phyloP scores from a whole-genome alignment of 2,113 vertebrate species.

The Motacilla tschutschensis region DNA sequence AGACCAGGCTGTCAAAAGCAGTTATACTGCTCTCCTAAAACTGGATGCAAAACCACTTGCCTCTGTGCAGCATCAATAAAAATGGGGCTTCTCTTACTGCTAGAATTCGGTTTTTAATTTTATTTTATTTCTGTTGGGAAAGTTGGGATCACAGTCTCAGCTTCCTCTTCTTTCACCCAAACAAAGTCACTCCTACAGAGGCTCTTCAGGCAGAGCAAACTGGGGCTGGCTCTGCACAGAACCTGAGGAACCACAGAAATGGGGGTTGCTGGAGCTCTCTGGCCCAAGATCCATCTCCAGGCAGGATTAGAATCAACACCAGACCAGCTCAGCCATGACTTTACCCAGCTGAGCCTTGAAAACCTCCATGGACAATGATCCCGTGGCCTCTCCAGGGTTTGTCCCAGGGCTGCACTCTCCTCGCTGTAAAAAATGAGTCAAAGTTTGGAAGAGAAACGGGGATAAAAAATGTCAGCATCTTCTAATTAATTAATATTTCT shows the following conservation, averaged over 20 bases:
- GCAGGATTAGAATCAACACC: accelerated
- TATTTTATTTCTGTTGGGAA: not conserved
- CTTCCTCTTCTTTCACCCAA: not conserved
- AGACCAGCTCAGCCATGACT: not conserved
- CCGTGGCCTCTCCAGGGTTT: accelerated
- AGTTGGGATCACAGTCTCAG: not conserved
- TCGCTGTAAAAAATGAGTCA: accelerated
- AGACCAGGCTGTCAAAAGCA: constrained; percentile 42
- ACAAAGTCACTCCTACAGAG: not conserved
- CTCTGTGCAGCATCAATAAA: constrained; percentile 32
- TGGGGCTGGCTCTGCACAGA: not conserved
- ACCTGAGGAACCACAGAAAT: not conserved
- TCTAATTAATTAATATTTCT: not conserved
- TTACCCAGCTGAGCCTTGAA: not conserved
- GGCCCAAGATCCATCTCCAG: not conserved
- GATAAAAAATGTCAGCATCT: not conserved
- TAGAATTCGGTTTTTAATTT: not conserved
- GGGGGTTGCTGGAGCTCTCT: not conserved
- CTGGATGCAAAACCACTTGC: constrained; percentile 43
- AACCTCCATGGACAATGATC: not conserved
- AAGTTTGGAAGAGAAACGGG: not conserved
- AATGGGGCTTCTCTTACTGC: not conserved
- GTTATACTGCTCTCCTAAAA: constrained; percentile 61
- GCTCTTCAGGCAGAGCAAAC: not conserved
- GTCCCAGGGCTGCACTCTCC: not conserved